Percentiles rank a stretch among this genome's conserved stretches.
These are phyloP conservation scores for Kuschelorhynchus macadamiae DNA, from an alignment of 2,888 invertebrate species.

Conservation along the genomic window DNA sequence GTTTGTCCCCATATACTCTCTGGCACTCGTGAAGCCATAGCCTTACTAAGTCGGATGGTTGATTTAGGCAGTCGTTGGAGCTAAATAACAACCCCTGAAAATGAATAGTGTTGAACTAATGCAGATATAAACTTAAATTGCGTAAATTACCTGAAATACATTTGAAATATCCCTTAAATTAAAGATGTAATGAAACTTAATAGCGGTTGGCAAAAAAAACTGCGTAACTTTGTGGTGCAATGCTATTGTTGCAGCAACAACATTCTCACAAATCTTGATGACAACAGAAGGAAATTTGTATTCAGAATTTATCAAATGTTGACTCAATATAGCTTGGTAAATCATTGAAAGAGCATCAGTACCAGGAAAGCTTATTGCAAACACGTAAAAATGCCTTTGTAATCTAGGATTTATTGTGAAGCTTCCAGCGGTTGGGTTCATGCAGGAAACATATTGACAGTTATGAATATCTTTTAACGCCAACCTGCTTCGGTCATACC, in stretches of 20 bases:
- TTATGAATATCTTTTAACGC: slow-evolving; percentile 95
- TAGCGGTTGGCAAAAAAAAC: slow-evolving; percentile 94
- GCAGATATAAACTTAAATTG: background rate
- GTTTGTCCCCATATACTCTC: slow-evolving; percentile 94
- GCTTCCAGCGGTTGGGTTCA: slow-evolving; percentile 98
- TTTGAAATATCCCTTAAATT: slow-evolving; percentile 96
- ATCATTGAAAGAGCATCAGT: slow-evolving; percentile 88
- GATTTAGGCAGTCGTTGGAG: slow-evolving; percentile 86
- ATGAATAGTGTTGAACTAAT: slow-evolving; percentile 22
- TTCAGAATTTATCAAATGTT: slow-evolving; percentile 87
- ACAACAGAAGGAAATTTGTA: slow-evolving; percentile 82
- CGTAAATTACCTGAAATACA: slow-evolving; percentile 85
- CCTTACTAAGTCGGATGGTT: slow-evolving; percentile 86
- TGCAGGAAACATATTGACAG: slow-evolving; percentile 96
- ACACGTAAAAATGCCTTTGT: slow-evolving; percentile 91
- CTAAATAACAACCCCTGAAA: slow-evolving; percentile 91
- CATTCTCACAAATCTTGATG: slow-evolving; percentile 77
- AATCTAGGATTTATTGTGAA: slow-evolving; percentile 96
- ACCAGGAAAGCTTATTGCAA: slow-evolving; percentile 85
- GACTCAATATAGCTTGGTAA: slow-evolving; percentile 89
- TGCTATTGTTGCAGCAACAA: slow-evolving; percentile 87
- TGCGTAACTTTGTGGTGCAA: slow-evolving; percentile 89
- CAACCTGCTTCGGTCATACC: slow-evolving; percentile 92
- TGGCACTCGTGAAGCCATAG: slow-evolving; percentile 96
- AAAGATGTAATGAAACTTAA: slow-evolving; percentile 97